Evolutionary conservation across 1,140 invertebrate species (phyloP).

Genomic region (Penaeus vannamei): DNA sequence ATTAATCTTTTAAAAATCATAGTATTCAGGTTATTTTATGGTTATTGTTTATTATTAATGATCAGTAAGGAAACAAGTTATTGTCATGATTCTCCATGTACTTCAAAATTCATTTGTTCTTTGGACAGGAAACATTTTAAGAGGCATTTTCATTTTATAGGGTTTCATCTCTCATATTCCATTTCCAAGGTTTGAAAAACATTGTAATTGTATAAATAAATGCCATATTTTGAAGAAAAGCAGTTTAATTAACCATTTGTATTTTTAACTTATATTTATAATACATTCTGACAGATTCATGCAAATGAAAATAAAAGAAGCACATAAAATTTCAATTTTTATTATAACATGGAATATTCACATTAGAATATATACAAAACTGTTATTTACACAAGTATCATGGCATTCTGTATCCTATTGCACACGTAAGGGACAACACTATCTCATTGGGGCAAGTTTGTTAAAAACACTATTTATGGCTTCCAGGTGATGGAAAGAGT

Average conservation of each 20-base stretch:
- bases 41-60: no score
- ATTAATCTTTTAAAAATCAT: no score
- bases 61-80: no score
- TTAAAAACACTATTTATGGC: no score
- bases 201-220: constrained; percentile 39
- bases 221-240: constrained; percentile 16
- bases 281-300: not conserved
- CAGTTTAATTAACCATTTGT: no score
- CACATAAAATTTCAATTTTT: constrained; percentile 50
- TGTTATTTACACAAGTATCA: constrained; percentile 62
- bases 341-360: constrained; percentile 65
- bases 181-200: constrained; percentile 7
- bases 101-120: no score
- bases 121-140: not conserved
- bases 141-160: not conserved
- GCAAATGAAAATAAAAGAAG: not conserved
- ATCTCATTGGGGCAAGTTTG: no score
- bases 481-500: no score
- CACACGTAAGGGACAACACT: no score
- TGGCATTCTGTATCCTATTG: constrained; percentile 41
- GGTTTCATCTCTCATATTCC: not conserved
- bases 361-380: constrained; percentile 61
- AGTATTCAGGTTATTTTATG: no score
- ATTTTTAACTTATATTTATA: no score
- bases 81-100: no score